A percentile compares a stretch with the other conserved stretches of the same genome.
These are phyloP conservation scores for Toxonevra muliebris DNA, from an alignment of 2,888 invertebrate genomes.

Conservation along the genomic window DNA sequence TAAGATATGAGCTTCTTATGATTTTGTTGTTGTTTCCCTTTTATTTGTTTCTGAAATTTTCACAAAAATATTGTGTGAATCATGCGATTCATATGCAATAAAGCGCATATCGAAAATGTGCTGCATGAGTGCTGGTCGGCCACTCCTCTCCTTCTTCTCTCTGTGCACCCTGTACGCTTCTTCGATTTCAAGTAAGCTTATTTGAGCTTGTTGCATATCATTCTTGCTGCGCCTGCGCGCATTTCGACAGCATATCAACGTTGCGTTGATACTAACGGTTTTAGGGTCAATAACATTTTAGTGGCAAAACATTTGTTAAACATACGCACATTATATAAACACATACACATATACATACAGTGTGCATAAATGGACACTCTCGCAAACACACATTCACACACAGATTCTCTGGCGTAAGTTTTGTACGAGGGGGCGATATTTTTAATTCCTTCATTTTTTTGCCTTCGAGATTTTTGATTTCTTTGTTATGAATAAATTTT, in stretches of 20 bases:
- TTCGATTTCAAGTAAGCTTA: no score
- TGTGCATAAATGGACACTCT: conserved; percentile 8
- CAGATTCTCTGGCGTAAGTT: neutral
- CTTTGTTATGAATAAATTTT: conserved; percentile 9
- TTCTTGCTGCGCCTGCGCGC: neutral
- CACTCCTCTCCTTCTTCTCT: neutral
- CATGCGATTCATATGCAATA: neutral
- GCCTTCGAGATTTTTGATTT: conserved; percentile 19
- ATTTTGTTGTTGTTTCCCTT: neutral
- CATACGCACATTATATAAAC: conserved; percentile 12
- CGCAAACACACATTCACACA: neutral
- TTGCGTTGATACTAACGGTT: conserved; percentile 32
- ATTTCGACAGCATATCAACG: neutral
- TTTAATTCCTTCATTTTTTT: conserved; percentile 3
- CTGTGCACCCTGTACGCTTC: no score
- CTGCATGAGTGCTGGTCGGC: neutral
- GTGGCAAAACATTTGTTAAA: conserved; percentile 34
- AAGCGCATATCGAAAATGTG: neutral
- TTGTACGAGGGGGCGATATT: neutral
- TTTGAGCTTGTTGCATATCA: no score
- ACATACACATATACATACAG: conserved; percentile 10
- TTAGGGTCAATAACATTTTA: conserved; percentile 37
- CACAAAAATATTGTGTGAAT: conserved; percentile 2
- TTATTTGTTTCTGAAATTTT: neutral
- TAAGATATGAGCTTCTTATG: neutral